Evolutionary conservation across 2,797 vertebrate species (phyloP).

Genomic region (Xenops minutus): DNA sequence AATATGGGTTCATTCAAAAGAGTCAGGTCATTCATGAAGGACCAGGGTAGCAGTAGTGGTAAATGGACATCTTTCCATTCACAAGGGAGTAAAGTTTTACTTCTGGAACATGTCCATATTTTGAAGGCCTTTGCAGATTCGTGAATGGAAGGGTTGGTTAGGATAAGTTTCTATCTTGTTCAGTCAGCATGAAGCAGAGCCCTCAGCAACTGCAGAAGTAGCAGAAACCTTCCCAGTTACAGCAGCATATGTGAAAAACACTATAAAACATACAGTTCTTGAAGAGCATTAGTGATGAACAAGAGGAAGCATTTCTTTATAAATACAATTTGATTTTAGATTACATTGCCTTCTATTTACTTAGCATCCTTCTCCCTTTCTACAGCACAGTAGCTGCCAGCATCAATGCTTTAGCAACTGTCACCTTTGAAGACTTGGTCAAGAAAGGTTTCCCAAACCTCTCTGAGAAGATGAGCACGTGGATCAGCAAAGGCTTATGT

Average conservation of each 20-base stretch:
- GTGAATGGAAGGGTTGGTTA: neutral
- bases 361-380: neutral
- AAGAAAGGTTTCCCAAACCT: slow-evolving; percentile 76
- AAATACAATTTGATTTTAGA: neutral
- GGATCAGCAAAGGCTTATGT: slow-evolving; percentile 88
- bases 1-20: neutral
- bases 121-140: neutral
- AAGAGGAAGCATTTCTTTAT: neutral
- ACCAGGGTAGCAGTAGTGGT: neutral
- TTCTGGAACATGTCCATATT: neutral
- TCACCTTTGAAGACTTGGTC: slow-evolving; percentile 86
- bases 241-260: rapidly evolving
- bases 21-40: neutral
- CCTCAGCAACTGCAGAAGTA: neutral
- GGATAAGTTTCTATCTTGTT: neutral
- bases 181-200: neutral
- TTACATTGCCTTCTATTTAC: neutral
- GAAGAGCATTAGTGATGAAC: neutral
- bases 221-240: neutral
- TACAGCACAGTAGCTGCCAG: slow-evolving; percentile 84
- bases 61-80: neutral
- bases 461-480: slow-evolving; percentile 76
- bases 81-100: neutral
- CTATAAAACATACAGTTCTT: neutral
- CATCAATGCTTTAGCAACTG: slow-evolving; percentile 86